Conservation (phyloP, 35 echinoderm and acorn worm genomes). For the Amphiura filiformis region DNA sequence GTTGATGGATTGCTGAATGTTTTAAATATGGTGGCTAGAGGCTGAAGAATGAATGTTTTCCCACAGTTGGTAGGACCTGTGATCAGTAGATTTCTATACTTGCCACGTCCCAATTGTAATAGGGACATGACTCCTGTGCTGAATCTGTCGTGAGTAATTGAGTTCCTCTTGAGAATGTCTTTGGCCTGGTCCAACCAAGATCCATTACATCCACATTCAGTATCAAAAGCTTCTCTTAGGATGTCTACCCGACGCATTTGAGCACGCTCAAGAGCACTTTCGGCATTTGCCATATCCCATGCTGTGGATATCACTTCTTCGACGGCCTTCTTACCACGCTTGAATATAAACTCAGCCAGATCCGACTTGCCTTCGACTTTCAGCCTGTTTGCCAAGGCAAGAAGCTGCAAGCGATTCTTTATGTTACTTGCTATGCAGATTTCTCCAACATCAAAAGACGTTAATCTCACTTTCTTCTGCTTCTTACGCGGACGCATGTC, state of each 20-base stretch:
- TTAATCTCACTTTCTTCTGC: constrained; percentile 7
- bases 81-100: constrained; percentile 31
- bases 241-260: neutral
- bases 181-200: neutral
- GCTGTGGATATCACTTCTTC: neutral
- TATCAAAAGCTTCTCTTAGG: neutral
- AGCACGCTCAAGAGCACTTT: neutral
- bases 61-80: constrained; percentile 40
- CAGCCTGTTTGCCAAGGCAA: constrained; percentile 35
- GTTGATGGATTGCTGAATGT: constrained; percentile 27
- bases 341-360: constrained; percentile 41
- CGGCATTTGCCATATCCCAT: neutral
- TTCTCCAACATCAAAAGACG: constrained; percentile 28
- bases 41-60: constrained; percentile 37
- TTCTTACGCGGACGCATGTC: neutral
- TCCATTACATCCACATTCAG: neutral
- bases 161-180: neutral
- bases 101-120: constrained; percentile 8
- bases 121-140: neutral
- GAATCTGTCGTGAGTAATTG: neutral
- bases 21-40: constrained; percentile 8
- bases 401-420: neutral
- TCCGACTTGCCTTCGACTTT: constrained; percentile 44
- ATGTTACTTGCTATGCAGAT: neutral
- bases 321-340: constrained; percentile 15